Base-by-base conservation (phyloP, 2,113 vertebrate genomes). In the Ictalurus punctatus region DNA sequence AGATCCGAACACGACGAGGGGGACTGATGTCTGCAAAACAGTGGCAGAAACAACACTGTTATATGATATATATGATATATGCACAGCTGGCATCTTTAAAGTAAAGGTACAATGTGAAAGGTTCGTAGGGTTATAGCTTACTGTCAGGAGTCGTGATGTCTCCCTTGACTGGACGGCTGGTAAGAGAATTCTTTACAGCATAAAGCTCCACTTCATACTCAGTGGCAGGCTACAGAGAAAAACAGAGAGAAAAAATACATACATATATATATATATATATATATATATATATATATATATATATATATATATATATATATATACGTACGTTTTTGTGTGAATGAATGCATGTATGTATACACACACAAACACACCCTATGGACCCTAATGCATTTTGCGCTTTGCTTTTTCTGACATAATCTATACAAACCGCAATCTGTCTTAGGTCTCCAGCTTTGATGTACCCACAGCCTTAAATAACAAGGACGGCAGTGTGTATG, bases 161-260 rank as follows among this genome's bases (percentile, higher is more conserved):
- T 27, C 96, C 97, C 76, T 97, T 96, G 90, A 96, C 94, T 1
- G 98, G 97, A 56, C 95, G 93, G 95, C 98, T 99, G 90, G 97
- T 98, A 91, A 99, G 90, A 9, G 96, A 95, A 94, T 98, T 96
- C 94, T 98, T 99, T 92, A 99, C 94, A 25, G 97, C 97, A 65
- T 98, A 98, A 69, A 99, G 93, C 0, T 96, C 94, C 84, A 99
- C 97, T 95, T 99, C 97, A 76, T 99, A 99, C 65, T 96, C 96
- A 54, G 98, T 99, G 84, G 96, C 96, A 90, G 98, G 96, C 98
- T 99, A 78, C 83, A 94, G 16, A 59, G 27, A 88, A 25, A 65
- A 23, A 88, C 21, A 69, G 17, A 78, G 8, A 71, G 21, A 63
- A 25, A 58, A 23, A 34, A 52, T 52, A 52, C 48, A 48, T 48